Evolutionary conservation across 2,797 vertebrate genomes (phyloP), one percentile per base, ranked within the genome.

Genomic region (Bradypus variegatus): DNA sequence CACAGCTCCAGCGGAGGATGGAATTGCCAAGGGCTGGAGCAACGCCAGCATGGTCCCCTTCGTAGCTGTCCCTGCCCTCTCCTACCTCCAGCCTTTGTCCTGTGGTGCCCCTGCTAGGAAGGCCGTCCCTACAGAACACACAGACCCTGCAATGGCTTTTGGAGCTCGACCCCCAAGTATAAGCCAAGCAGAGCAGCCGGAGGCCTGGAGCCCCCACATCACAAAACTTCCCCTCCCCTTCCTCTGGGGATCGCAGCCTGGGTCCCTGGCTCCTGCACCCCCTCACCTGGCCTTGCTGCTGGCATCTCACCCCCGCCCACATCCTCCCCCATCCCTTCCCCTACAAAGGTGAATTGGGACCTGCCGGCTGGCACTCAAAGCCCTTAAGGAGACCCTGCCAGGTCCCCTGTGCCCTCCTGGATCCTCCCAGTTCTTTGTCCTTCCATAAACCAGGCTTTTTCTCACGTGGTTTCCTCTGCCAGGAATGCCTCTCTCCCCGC

Each of bases 1-100:
- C 0, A 0, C 12, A 15, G 21, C 48, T 55, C 27, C 55, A 25
- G 12, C 38, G 14, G 29, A 53, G 50, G 79, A 21, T 41, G 18
- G 9, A 27, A 72, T 27, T 45, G 55, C 41, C 41, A 3, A 5
- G 16, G 29, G 45, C 65, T 6, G 2, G 4, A 55, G 76, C 4
- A 8, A 12, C 0, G 5, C 1, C 64, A 23, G 4, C 0, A 2
- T 3, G 58, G 18, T 11, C 31, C 48, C 29, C 29, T 78, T 29
- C 65, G 1, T 0, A 1, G 13, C 65, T 62, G 38, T 60, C 73
- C 41, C 36, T 4, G 18, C 36, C 33, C 14, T 0, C 19, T 18
- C 10, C 81, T n/a, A 16, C 3, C 8, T 7, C 31, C 41, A 3
- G 2, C 13, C 27, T 33, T 11, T 84, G 78, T 38, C 75, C 13